Base-by-base conservation (phyloP, 2,888 invertebrate species). In the Nysson spinosus region DNA sequence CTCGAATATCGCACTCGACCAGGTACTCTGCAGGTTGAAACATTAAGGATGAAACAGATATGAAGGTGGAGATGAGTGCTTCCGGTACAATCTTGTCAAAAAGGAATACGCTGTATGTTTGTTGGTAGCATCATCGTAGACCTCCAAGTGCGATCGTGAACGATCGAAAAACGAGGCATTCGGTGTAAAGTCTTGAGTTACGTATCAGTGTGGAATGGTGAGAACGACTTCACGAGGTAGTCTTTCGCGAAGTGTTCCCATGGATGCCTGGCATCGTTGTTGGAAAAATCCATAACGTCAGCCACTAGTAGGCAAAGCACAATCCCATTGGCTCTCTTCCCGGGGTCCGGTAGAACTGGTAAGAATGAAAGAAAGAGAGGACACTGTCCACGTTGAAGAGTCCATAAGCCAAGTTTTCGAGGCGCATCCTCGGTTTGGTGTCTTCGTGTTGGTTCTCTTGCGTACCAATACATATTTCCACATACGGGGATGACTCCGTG, bases 271-370 rank as follows among this genome's bases (percentile, higher is more conserved):
- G 52, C 32, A 40, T 44, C 60, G 50, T 14, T 11, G 55, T 51
- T 11, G 64, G 70, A 79, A 77, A 75, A 78, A 80, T 78, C 71
- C 75, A 72, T 80, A 79, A 80, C 77, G 72, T 72, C 63, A 44
- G 70, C 77, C 69, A 79, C 79, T 78, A 76, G 82, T 80, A 79
- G 72, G 78, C 81, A 78, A 82, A 78, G 79, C 77, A 79, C 79
- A 81, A 75, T 75, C 71, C 54, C 61, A 78, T 78, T 79, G 80
- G 79, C 74, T 74, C 44, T 63, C 60, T 55, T 74, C 69, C 71
- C 74, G 68, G 22, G 34, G 32, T 28, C 34, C 47, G 51, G 34
- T 50, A 35, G 39, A 34, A 34, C 17, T 40, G 52, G 54, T 35
- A 47, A 32, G 37, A 52, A 35, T 19, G 34, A 4, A 42, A 61